Evolutionary conservation across 2,797 vertebrate genomes (phyloP).

Genomic region (Decapterus maruadsi): DNA sequence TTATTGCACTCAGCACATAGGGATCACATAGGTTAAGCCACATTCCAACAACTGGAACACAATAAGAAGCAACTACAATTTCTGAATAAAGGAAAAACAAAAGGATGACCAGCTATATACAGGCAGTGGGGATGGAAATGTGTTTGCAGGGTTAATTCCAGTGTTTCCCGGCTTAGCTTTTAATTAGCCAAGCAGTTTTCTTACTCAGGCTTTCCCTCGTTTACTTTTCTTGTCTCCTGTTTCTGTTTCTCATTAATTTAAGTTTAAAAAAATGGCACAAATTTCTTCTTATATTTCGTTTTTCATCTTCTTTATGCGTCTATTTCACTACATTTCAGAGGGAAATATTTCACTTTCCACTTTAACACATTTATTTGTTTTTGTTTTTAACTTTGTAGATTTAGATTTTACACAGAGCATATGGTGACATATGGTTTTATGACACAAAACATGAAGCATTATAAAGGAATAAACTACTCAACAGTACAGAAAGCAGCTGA

Average conservation of each 20-base stretch:
- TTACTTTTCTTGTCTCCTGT: background rate
- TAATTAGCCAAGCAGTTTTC: conserved; percentile 14
- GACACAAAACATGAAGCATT: conserved; percentile 3
- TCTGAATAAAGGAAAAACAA: conserved; percentile 55
- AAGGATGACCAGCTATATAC: conserved; percentile 33
- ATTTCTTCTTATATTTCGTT: background rate
- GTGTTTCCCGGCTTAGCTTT: conserved; percentile 14
- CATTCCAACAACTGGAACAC: conserved; percentile 76
- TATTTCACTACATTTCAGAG: background rate
- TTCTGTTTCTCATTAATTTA: background rate
- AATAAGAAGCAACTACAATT: conserved; percentile 61
- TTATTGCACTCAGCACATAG: conserved; percentile 64
- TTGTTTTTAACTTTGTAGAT: background rate
- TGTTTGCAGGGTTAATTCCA: background rate
- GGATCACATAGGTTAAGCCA: conserved; percentile 80
- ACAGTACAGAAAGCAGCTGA: background rate
- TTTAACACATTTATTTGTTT: background rate
- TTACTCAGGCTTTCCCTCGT: background rate
- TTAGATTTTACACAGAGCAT: background rate
- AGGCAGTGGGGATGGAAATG: background rate
- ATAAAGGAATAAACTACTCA: background rate
- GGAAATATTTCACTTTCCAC: background rate
- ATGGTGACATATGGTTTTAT: background rate
- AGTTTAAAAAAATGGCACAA: background rate
- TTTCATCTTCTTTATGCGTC: background rate